Conservation (phyloP, 2,797 vertebrate species). For the Coilia nasus region DNA sequence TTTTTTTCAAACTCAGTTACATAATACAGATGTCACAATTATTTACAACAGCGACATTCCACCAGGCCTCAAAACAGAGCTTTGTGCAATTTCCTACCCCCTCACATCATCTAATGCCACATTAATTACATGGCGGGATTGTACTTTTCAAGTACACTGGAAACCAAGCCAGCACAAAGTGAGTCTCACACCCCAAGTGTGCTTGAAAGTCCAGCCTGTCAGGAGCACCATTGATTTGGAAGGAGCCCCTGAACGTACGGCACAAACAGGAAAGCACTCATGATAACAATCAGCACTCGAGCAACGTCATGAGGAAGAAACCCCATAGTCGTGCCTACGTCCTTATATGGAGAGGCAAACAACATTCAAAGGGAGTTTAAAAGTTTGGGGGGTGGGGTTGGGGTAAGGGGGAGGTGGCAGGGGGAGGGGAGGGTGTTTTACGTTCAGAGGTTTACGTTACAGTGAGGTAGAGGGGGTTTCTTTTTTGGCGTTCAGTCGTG, state of each 20-base stretch:
- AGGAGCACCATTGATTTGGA: conserved; percentile 32
- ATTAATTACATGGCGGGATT: background rate
- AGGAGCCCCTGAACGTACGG: conserved; percentile 42
- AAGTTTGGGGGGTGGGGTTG: background rate
- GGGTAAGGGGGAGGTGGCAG: background rate
- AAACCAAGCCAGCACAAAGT: background rate
- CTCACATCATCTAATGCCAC: background rate
- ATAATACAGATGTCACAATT: background rate
- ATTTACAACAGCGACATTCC: background rate
- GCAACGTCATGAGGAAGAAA: conserved; percentile 64
- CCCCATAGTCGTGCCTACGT: conserved; percentile 50
- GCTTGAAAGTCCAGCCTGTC: conserved; percentile 3
- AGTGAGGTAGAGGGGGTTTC: background rate
- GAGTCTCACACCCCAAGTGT: conserved; percentile 2
- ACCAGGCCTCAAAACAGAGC: background rate
- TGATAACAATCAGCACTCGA: conserved; percentile 68
- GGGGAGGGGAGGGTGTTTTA: background rate
- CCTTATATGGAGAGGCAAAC: conserved; percentile 67
- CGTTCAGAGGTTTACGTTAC: background rate
- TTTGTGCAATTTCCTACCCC: background rate
- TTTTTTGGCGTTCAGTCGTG: background rate
- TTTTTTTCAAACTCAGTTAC: background rate
- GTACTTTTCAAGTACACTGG: background rate
- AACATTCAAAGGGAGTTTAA: background rate
- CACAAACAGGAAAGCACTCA: conserved; percentile 76